Conservation (phyloP, 1,140 invertebrate species). For the Triops longicaudatus region DNA sequence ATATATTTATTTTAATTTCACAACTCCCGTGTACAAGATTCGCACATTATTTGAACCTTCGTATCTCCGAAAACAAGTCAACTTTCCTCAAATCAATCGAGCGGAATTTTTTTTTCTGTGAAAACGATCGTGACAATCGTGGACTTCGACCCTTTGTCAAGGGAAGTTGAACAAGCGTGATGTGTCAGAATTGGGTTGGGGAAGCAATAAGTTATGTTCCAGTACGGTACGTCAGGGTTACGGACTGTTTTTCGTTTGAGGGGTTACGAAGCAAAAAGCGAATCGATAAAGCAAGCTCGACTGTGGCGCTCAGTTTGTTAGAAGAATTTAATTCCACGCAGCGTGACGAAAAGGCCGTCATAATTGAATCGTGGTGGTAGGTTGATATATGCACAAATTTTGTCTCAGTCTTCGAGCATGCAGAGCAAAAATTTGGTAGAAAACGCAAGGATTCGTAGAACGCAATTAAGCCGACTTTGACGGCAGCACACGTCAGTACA, state of each 20-base stretch:
- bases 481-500: not conserved
- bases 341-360: not conserved
- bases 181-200: too few species aligned
- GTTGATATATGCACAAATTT: not conserved
- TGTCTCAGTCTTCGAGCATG: not conserved
- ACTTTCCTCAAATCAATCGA: too few species aligned
- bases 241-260: not conserved
- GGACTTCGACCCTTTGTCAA: too few species aligned
- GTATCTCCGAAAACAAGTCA: too few species aligned
- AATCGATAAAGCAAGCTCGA: not conserved
- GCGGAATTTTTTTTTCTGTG: too few species aligned
- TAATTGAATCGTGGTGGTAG: not conserved
- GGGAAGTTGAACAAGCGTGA: too few species aligned
- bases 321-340: not conserved
- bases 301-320: not conserved
- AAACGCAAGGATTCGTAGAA: not conserved
- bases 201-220: not conserved
- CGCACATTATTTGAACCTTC: too few species aligned
- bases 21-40: too few species aligned
- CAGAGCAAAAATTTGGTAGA: not conserved
- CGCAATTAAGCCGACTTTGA: not conserved
- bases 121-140: too few species aligned
- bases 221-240: not conserved
- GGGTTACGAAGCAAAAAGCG: not conserved
- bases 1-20: too few species aligned